Base-by-base conservation (phyloP, 2,113 vertebrate species). In the Hyla sarda region DNA sequence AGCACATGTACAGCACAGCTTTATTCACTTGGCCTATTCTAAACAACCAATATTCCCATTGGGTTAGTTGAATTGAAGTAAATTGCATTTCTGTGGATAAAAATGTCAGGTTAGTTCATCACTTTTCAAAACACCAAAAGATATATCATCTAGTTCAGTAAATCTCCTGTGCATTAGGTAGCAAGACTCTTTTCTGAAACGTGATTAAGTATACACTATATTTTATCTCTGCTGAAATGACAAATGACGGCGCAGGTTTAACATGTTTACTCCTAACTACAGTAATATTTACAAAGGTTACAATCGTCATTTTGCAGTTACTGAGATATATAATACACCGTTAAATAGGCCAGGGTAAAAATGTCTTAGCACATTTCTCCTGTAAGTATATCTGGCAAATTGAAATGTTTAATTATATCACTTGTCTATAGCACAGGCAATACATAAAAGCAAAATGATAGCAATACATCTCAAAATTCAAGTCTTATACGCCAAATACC, bases 151-250 rank as follows among this genome's bases (percentile, higher is more conserved):
- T 84, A 76, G 82, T 84, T 75, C 82, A 84, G 82, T 41, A 84
- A 84, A 76, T 84, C 82, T 84, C 82, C n/a, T 60, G 82, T 84
- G 82, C 37, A 84, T 84, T 80, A 84, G 76, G 82, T 84, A 84
- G 54, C 37, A 41, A 28, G 58, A 67, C 79, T 82, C 25, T 62
- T 48, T 84, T 75, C 82, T 75, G 54, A 69, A 60, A 74, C 34
- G 28, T 84, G 82, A 84, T 83, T 54, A 73, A 83, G 82, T 62
- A 75, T 41, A 62, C 32, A 47, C 54, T 76, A 62, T 76, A 60
- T 75, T 80, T 84, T 84, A 84, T 84, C 71, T 71, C 14, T 65
- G 28, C n/a, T 48, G 62, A 84, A 76, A 84, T 84, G 82, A 84
- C 54, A 84, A 84, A 84, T 76, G 71, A 84, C 60, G 7, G 45